phyloP scores from a whole-genome alignment of 2,888 invertebrate genomes.

The Agriopis marginaria region DNA sequence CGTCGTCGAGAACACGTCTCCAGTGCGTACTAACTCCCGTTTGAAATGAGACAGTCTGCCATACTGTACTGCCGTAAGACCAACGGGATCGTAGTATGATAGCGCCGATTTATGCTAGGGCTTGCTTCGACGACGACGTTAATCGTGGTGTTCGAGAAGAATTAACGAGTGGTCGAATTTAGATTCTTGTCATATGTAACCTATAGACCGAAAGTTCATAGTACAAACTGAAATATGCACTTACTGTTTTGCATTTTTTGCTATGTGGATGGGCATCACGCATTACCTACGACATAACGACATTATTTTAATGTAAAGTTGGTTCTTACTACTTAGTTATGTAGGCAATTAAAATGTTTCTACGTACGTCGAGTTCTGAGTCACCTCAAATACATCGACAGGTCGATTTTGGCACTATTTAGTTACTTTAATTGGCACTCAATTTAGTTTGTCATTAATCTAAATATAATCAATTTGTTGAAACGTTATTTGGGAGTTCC shows the following conservation, averaged over 20 bases:
- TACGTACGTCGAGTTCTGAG: not conserved
- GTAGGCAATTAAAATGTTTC: not conserved
- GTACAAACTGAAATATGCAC: not conserved
- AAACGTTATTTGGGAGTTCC: not conserved
- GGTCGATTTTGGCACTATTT: conserved; percentile 13
- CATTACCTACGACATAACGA: not conserved
- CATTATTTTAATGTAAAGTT: too few relatives aligned
- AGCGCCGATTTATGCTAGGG: conserved; percentile 40
- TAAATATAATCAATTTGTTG: not conserved
- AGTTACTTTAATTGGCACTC: conserved; percentile 8
- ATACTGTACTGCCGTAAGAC: conserved; percentile 11
- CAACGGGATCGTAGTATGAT: conserved; percentile 38
- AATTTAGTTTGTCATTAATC: conserved; percentile 14
- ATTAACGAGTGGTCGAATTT: conserved; percentile 5
- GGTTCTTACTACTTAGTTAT: not conserved
- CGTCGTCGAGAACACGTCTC: not conserved
- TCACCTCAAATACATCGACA: not conserved
- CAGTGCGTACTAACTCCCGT: conserved; percentile 12
- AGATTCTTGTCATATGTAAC: not conserved
- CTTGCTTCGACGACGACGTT: conserved; percentile 37
- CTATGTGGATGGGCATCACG: not conserved
- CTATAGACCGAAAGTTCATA: not conserved
- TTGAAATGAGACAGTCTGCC: conserved; percentile 13
- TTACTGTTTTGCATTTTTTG: not conserved
- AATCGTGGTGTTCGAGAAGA: conserved; percentile 22